phyloP scores from a whole-genome alignment of 2,888 invertebrate species.

The Fragum whitleyi region DNA sequence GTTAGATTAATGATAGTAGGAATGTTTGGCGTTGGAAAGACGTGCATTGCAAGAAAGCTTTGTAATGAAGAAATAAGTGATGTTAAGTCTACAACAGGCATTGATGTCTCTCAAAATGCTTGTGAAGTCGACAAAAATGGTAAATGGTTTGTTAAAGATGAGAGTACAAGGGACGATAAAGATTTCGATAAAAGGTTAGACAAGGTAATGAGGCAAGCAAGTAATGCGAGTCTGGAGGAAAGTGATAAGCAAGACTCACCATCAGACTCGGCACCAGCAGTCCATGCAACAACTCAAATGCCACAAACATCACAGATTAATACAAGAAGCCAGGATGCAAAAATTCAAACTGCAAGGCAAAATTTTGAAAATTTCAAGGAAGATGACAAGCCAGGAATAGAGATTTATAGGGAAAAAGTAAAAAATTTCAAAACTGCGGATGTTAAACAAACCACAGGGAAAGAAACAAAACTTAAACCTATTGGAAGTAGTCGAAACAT shows the following conservation, averaged over 20 bases:
- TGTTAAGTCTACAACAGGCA: constrained; percentile 3
- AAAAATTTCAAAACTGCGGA: too few relatives aligned
- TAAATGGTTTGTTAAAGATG: background rate
- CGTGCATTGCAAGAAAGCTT: constrained; percentile 1
- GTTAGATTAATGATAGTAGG: constrained; percentile 12
- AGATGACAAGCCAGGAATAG: background rate
- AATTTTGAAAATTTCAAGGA: background rate
- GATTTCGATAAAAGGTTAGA: background rate
- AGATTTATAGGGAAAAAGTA: background rate
- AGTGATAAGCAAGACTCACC: background rate
- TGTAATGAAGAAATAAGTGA: background rate
- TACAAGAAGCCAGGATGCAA: background rate
- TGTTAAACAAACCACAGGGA: too few relatives aligned
- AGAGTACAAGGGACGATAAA: background rate
- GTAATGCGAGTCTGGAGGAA: background rate
- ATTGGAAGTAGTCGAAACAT: background rate
- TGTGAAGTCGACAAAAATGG: constrained; percentile 19
- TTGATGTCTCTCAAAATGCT: constrained; percentile 9
- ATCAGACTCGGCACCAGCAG: background rate
- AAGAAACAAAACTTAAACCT: background rate
- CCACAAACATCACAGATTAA: background rate
- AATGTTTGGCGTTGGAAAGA: constrained; percentile 21
- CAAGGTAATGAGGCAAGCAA: background rate
- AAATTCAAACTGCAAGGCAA: background rate
- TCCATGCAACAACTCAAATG: background rate